phyloP scores from a whole-genome alignment of 2,113 vertebrate genomes.

The Ellobius talpinus region DNA sequence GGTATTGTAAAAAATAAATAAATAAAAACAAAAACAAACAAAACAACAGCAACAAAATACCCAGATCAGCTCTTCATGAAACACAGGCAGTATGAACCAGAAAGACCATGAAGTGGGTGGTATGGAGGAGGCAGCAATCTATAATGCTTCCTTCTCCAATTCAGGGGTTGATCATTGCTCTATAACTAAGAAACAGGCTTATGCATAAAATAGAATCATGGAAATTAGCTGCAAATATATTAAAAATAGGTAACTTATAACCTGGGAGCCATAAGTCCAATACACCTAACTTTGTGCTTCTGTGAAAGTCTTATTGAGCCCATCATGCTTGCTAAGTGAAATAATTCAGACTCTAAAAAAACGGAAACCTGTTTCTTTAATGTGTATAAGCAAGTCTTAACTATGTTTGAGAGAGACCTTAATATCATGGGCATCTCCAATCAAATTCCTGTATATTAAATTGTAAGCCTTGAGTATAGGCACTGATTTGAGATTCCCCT shows the following conservation, averaged over 20 bases:
- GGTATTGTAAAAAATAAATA: background rate
- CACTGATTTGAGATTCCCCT: no score
- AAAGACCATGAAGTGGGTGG: background rate
- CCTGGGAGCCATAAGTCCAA: background rate
- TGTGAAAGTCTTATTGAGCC: background rate
- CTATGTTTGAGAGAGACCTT: background rate
- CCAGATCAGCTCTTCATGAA: background rate
- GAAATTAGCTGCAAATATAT: background rate
- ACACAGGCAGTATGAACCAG: background rate
- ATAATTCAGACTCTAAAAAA: background rate
- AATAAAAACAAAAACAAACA: background rate
- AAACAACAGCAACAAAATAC: no score
- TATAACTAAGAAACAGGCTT: background rate
- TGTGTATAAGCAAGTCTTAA: background rate
- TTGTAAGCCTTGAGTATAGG: background rate
- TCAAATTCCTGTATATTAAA: background rate
- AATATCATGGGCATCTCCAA: background rate
- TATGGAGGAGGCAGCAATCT: background rate
- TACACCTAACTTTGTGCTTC: background rate
- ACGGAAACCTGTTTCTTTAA: no score
- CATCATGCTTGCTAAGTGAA: background rate
- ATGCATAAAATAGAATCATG: background rate
- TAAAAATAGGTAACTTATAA: background rate
- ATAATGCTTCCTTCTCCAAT: background rate
- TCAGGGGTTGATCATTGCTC: background rate